These are phyloP conservation scores for Heliornis fulica DNA, from an alignment of 2,113 vertebrate species.

Conservation along the genomic window DNA sequence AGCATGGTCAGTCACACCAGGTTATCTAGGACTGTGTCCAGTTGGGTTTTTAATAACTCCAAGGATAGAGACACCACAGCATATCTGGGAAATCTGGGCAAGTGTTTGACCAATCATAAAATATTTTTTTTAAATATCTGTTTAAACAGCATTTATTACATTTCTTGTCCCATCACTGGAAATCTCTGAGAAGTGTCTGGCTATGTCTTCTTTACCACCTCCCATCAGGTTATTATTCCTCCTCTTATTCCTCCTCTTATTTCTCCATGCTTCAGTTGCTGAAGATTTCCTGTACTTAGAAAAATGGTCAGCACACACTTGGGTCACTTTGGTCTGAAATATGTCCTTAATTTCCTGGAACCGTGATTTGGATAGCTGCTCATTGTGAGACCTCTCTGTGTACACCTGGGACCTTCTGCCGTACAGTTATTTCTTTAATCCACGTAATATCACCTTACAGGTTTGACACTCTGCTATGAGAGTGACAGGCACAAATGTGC, in stretches of 20 bases:
- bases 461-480: background rate
- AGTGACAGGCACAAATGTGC: slow-evolving; percentile 3
- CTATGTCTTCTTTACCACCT: background rate
- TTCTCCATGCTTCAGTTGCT: background rate
- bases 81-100: background rate
- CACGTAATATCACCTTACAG: background rate
- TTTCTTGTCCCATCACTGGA: background rate
- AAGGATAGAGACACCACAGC: background rate
- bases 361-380: background rate
- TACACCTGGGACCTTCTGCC: slow-evolving; percentile 16
- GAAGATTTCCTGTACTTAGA: background rate
- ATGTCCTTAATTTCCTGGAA: slow-evolving; percentile 22
- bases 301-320: slow-evolving; percentile 16
- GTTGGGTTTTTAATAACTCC: background rate
- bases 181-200: background rate
- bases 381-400: background rate
- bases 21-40: background rate
- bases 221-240: background rate
- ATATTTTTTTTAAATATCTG: too few relatives aligned
- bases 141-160: background rate
- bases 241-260: background rate
- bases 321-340: slow-evolving; percentile 53
- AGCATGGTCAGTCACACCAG: background rate
- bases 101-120: background rate
- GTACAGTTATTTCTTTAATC: background rate